Percentiles rank a stretch among this genome's conserved stretches.
Conservation (phyloP, 2,113 vertebrate genomes). For the Opisthocomus hoazin region DNA sequence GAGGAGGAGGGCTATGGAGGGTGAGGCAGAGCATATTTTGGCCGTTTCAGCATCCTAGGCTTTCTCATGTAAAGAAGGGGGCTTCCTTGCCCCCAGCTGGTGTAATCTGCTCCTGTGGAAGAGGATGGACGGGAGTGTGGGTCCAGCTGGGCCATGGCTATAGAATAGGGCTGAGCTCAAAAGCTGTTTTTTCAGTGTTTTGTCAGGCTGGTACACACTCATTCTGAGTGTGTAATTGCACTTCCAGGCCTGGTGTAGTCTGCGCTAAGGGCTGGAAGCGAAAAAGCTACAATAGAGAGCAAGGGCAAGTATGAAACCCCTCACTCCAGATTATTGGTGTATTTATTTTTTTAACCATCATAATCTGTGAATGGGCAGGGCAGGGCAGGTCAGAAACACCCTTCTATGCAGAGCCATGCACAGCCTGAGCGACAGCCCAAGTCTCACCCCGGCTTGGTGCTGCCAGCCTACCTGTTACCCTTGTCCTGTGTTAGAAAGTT, state of each 20-base stretch:
- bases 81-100: neutral
- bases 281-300: neutral
- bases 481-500: neutral
- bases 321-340: neutral
- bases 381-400: neutral
- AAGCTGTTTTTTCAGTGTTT: neutral
- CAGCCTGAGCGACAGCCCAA: rapidly evolving
- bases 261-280: neutral
- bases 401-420: neutral
- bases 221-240: neutral
- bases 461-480: neutral
- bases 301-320: neutral
- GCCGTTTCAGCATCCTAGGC: neutral
- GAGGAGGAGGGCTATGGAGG: neutral
- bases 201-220: neutral
- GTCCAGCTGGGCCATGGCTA: neutral
- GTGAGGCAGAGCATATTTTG: neutral
- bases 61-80: neutral
- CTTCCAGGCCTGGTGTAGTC: neutral
- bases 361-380: neutral
- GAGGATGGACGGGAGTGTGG: neutral
- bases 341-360: neutral
- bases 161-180: neutral
- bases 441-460: rapidly evolving
- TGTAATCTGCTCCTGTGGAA: neutral